These are phyloP conservation scores for Amphipoea lucens DNA, from an alignment of 2,888 invertebrate species.

Conservation along the genomic window DNA sequence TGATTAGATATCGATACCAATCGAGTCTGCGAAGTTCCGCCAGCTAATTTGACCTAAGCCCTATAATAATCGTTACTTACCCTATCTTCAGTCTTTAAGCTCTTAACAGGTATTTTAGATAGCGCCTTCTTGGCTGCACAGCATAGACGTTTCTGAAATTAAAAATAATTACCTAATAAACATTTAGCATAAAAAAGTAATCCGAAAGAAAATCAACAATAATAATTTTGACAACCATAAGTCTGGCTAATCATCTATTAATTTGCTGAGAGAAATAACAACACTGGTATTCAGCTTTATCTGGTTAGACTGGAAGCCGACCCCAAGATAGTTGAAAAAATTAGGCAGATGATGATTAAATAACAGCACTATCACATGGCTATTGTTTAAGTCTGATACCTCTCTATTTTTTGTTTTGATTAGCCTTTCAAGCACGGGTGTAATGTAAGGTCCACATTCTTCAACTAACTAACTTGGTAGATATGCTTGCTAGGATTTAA, in stretches of 20 bases:
- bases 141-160: constrained; percentile 95
- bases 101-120: constrained; percentile 97
- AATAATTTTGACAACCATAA: background rate
- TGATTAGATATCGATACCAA: background rate
- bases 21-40: background rate
- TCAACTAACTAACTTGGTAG: background rate
- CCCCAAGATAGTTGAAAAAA: too few species aligned
- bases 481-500: background rate
- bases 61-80: constrained; percentile 85
- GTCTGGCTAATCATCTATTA: background rate
- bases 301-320: too few species aligned
- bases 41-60: background rate
- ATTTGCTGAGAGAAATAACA: too few species aligned
- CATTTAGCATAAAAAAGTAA: background rate
- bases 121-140: constrained; percentile 98
- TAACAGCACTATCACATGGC: too few species aligned
- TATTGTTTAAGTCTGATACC: too few species aligned
- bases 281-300: too few species aligned
- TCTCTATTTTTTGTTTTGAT: too few species aligned
- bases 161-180: constrained; percentile 37
- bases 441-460: background rate
- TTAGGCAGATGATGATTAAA: too few species aligned
- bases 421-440: too few species aligned
- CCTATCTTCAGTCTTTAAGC: constrained; percentile 96
- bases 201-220: background rate